Base-by-base conservation (phyloP, 2,888 invertebrate species). In the Baccha elongata region DNA sequence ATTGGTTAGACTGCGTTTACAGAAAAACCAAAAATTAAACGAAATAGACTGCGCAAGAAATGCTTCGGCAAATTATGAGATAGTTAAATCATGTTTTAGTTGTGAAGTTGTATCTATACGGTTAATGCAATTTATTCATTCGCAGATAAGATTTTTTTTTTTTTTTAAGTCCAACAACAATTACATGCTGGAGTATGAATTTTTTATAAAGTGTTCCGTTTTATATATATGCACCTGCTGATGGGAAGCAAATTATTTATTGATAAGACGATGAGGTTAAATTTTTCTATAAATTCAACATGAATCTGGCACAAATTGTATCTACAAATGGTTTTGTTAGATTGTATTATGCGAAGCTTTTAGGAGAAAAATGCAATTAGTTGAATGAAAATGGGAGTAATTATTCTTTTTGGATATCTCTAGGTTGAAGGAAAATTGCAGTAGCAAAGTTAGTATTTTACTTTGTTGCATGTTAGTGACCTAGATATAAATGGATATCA, bases 61-160 rank as follows among this genome's bases (percentile, higher is more conserved):
- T 53, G 62, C 53, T 29, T 73, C 64, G 64, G 83, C 67, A 72
- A 83, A 83, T 83, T 83, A 83, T 83, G 83, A 83, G 83, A 78
- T 83, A 83, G 83, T 83, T 69, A 78, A 83, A 83, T 83, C 83
- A 78, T 83, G 83, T 78, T 64, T 64, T 64, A 64, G 78, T 68
- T 68, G 42, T 42, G n/a, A n/a, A 55, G 69, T 13, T 83, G 68
- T 79, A 64, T 73, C 67, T 83, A 8, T 32, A 52, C 67, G 78
- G 73, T 69, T 78, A 83, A 78, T 83, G 83, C 83, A 78, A 73
- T 83, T 73, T 83, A 78, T 78, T 78, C 83, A 78, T 78, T 83
- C 53, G 26, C 40, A 72, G 78, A 83, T 83, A 83, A 83, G 62
- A 32, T 35, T 60, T 26, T 53, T 55, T 55, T 53, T 55, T 5